Conservation (phyloP, 2,113 vertebrate genomes). For the Podocnemis expansa region DNA sequence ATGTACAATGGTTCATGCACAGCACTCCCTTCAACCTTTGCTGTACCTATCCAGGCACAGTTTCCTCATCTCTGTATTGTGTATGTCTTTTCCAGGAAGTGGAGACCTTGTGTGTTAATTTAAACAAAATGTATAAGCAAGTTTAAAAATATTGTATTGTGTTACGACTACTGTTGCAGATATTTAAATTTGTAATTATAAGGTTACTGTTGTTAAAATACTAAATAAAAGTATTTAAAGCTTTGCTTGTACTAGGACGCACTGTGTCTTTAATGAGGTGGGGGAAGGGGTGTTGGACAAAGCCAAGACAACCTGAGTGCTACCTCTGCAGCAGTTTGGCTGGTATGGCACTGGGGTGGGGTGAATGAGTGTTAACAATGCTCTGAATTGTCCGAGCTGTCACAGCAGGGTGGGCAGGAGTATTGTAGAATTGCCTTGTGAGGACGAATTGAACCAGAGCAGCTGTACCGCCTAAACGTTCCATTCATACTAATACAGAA, state of each 20-base stretch:
- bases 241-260: slow-evolving; percentile 75
- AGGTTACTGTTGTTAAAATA: slow-evolving; percentile 75
- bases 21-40: slow-evolving; percentile 61
- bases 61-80: slow-evolving; percentile 64
- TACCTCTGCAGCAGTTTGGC: not conserved
- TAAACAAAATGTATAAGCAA: slow-evolving; percentile 64
- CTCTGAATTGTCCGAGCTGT: not conserved
- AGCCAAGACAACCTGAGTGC: not conserved
- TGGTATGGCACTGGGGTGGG: slow-evolving; percentile 30
- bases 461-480: not conserved
- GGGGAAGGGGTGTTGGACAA: slow-evolving; percentile 48
- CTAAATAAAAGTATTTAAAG: slow-evolving; percentile 76
- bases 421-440: not conserved
- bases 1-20: slow-evolving; percentile 65
- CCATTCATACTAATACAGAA: not conserved
- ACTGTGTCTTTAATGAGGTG: slow-evolving; percentile 68
- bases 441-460: not conserved
- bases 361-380: not conserved
- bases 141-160: slow-evolving; percentile 67
- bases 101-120: slow-evolving; percentile 69
- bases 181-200: slow-evolving; percentile 76
- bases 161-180: slow-evolving; percentile 74
- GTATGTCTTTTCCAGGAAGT: slow-evolving; percentile 64
- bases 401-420: not conserved
- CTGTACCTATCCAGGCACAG: slow-evolving; percentile 57